A percentile compares a stretch with the other conserved stretches of the same genome.
Conservation (phyloP, 2,888 invertebrate genomes). For the Diarsia dahlii region DNA sequence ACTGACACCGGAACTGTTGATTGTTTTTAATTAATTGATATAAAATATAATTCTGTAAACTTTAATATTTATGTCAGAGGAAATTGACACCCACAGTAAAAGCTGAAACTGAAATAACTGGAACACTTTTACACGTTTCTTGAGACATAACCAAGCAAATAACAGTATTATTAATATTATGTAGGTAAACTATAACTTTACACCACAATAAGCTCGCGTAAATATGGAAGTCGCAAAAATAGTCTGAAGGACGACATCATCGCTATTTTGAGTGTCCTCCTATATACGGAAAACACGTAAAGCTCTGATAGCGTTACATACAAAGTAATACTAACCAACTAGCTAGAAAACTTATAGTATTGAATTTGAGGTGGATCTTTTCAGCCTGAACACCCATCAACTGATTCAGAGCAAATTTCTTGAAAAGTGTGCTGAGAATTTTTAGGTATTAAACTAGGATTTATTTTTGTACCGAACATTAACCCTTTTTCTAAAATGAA, state of each 20-base stretch:
- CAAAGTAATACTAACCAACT: neutral
- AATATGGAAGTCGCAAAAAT: neutral
- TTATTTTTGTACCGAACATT: no score
- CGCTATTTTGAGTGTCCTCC: neutral
- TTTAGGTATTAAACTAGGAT: no score
- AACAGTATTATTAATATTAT: neutral
- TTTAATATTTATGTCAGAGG: conserved; percentile 1
- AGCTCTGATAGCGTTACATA: neutral
- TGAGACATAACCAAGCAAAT: neutral
- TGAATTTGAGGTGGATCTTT: neutral
- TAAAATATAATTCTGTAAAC: neutral
- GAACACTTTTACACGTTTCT: neutral
- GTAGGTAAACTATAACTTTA: neutral
- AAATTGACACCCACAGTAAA: neutral
- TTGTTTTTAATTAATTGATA: conserved; percentile 18
- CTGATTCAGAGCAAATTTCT: neutral
- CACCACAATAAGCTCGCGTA: neutral
- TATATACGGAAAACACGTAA: neutral
- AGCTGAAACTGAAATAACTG: neutral
- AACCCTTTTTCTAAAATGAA: no score
- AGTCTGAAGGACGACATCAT: neutral
- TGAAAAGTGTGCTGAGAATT: neutral
- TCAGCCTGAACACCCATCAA: neutral
- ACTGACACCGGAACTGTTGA: conserved; percentile 15
- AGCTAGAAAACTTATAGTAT: neutral